phyloP scores from a whole-genome alignment of 2,113 vertebrate genomes.

The Dipodomys ordii region DNA sequence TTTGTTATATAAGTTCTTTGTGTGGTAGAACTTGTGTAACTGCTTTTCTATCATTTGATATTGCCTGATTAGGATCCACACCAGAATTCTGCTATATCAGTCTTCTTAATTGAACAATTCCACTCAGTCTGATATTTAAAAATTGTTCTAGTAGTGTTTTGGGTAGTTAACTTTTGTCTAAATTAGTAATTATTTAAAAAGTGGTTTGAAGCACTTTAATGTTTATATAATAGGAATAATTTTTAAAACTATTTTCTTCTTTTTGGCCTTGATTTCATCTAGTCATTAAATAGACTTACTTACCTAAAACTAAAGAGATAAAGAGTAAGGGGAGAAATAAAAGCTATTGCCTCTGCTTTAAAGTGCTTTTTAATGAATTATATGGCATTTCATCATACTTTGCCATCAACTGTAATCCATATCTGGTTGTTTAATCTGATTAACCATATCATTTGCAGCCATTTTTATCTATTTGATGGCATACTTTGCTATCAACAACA shows the following conservation, averaged over 20 bases:
- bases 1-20: neutral
- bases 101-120: constrained; percentile 5
- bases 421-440: neutral
- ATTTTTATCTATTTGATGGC: neutral
- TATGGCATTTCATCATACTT: neutral
- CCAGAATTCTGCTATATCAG: neutral
- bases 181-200: constrained; percentile 42
- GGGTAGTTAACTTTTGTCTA: constrained; percentile 31
- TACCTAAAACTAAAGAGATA: constrained; percentile 39
- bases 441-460: neutral
- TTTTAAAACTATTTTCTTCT: constrained; percentile 43
- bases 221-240: constrained; percentile 26
- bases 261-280: constrained; percentile 42
- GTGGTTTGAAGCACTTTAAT: constrained; percentile 48
- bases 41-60: neutral
- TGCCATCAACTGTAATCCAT: neutral
- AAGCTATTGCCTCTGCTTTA: constrained; percentile 39
- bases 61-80: neutral
- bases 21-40: neutral
- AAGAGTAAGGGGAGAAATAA: constrained; percentile 27
- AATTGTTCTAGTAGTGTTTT: constrained; percentile 28
- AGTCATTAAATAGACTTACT: neutral
- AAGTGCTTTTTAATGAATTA: neutral
- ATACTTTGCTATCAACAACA: constrained; percentile 23
- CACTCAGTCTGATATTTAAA: constrained; percentile 26